A percentile compares a stretch with the other conserved stretches of the same genome.
Evolutionary conservation across 2,888 invertebrate genomes (phyloP).

Genomic region (Stramonita haemastoma): DNA sequence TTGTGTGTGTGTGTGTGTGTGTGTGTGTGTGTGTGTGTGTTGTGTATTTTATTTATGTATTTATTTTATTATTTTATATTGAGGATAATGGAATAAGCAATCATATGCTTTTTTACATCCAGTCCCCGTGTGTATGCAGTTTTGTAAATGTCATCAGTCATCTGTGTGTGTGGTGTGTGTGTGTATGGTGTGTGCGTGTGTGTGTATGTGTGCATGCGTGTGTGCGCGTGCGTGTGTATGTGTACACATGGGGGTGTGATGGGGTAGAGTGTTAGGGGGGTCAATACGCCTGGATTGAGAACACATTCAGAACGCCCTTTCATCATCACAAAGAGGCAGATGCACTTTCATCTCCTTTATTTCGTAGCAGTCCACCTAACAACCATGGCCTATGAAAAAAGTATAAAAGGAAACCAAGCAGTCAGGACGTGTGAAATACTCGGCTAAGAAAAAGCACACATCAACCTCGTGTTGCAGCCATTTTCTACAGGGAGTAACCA

Average conservation of each 20-base stretch:
- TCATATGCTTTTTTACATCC: no score
- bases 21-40: conserved; percentile 12
- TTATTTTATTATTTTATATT: no score
- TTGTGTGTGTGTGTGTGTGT: not conserved
- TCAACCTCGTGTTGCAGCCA: no score
- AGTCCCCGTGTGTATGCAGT: no score
- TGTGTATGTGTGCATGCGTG: conserved; percentile 2
- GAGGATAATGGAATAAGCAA: no score
- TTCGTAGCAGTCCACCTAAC: not conserved
- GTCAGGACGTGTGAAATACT: no score
- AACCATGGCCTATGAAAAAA: not conserved
- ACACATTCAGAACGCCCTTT: no score
- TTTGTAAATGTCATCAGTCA: no score
- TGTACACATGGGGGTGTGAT: no score
- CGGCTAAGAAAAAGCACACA: no score
- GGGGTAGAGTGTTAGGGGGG: not conserved
- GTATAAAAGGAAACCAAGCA: not conserved
- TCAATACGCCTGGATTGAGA: not conserved
- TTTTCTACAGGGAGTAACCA: no score
- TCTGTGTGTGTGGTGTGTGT: not conserved
- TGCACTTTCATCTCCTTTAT: not conserved
- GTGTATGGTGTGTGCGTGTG: not conserved
- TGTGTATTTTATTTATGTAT: no score
- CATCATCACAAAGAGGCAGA: not conserved
- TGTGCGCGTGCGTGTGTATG: conserved; percentile 9